These are phyloP conservation scores for Cardiocondyla obscurior DNA, from an alignment of 1,140 invertebrate genomes.

Conservation along the genomic window DNA sequence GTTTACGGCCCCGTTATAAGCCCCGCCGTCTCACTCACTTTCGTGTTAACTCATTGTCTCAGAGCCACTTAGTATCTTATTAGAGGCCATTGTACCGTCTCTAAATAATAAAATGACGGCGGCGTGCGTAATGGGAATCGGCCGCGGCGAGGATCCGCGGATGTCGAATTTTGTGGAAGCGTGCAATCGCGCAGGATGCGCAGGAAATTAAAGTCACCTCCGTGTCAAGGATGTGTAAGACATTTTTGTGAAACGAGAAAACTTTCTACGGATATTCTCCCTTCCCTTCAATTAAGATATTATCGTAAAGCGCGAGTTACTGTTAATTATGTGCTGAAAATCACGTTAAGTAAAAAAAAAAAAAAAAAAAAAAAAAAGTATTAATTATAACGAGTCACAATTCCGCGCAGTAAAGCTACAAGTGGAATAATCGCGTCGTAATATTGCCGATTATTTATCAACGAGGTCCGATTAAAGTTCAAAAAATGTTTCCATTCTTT, in stretches of 20 bases:
- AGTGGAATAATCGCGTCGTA: background rate
- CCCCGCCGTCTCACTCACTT: conserved; percentile 33
- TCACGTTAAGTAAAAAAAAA: too few species aligned
- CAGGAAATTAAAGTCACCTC: background rate
- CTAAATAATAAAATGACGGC: conserved; percentile 50
- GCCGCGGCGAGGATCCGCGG: background rate
- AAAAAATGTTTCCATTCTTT: background rate
- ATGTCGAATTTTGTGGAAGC: conserved; percentile 1
- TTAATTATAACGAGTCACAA: background rate
- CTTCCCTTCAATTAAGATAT: background rate
- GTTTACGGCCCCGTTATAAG: conserved; percentile 37
- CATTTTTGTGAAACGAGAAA: background rate
- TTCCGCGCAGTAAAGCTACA: background rate
- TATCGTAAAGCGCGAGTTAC: background rate
- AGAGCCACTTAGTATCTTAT: conserved; percentile 44
- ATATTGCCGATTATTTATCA: background rate
- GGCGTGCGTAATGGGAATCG: background rate
- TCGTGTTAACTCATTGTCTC: conserved; percentile 47
- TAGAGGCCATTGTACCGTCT: conserved; percentile 45
- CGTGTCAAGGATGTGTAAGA: background rate
- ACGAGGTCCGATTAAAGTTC: too few species aligned
- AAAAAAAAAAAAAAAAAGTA: too few species aligned
- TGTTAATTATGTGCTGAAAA: too few species aligned
- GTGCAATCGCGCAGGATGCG: background rate
- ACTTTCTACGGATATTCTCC: background rate